These are phyloP conservation scores for Eupithecia inturbata DNA, from an alignment of 2,888 invertebrate genomes.

Conservation along the genomic window DNA sequence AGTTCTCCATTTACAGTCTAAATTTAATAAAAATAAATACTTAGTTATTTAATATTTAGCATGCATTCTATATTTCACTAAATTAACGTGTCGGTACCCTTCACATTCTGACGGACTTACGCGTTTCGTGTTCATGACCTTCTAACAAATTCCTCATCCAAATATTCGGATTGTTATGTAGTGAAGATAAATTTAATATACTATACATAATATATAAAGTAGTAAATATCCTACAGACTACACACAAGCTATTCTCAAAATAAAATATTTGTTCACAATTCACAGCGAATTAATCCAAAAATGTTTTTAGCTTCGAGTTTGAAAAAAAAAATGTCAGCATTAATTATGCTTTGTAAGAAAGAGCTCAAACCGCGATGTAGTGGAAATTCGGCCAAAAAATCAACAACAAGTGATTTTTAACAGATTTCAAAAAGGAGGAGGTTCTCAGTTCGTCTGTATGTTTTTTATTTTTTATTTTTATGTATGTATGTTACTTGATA, in stretches of 20 bases:
- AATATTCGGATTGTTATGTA: conserved; percentile 14
- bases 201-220: conserved; percentile 12
- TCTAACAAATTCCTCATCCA: conserved; percentile 19
- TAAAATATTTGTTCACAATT: not conserved
- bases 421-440: no score
- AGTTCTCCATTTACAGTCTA: not conserved
- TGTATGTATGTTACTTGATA: no score
- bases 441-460: no score
- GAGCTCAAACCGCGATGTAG: not conserved
- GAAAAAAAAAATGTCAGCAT: not conserved
- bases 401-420: not conserved
- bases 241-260: not conserved
- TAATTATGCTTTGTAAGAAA: not conserved
- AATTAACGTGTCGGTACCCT: not conserved
- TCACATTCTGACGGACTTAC: not conserved
- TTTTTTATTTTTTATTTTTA: no score
- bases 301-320: not conserved
- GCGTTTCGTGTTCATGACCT: conserved; percentile 6
- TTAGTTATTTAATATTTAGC: not conserved
- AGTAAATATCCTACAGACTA: conserved; percentile 10
- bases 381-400: not conserved
- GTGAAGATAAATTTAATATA: conserved; percentile 23
- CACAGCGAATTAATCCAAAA: not conserved
- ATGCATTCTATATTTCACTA: not conserved
- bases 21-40: not conserved